Evolutionary conservation across 30 jellyfish, hydroid and myxozoan genomes (phyloP), one percentile per base, ranked within the genome.

Genomic region (Pelagia noctiluca): DNA sequence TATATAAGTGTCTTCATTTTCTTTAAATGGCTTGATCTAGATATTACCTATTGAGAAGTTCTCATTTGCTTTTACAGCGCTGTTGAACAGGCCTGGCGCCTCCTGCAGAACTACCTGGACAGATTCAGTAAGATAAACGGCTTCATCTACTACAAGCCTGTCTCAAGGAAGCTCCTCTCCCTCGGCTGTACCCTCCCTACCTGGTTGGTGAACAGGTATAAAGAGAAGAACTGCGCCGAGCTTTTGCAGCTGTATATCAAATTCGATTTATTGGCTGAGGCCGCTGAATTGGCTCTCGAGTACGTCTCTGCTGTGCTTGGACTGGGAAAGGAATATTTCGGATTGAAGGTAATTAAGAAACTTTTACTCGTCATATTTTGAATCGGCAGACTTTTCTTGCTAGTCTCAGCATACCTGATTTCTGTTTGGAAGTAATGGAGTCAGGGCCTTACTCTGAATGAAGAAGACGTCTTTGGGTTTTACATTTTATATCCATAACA

Each of bases 271-370:
- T 73, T 94, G 32, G 86, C 61, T 28, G 99, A 88, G 49, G 99
- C 99, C 24, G 82, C 88, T 2, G 84, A 82, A 16, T 70, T 94
- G 46, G 67, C 97, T 10, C 22, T 94, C 24, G 95, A 83, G 67
- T 94, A 87, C 65, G 77, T 94, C 60, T 75, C 83, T 71, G 99
- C 99, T 48, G 99, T 94, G 16, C 82, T 88, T 25, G 99, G 99
- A 10, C 37, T 65, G 21, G 97, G 99, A 35, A 94, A 94, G 85
- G 99, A 87, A 78, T 76, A 89, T 78, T 94, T 94, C 64, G 99
- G 99, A 21, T 32, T 94, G 26, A 67, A 94, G 93, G 99, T 94
- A 75, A 12, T 69, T 36, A 26, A 29, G 68, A 22, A 66, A 71
- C 26, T 35, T 3, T 38, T 37, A n/a, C n/a, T n/a, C n/a, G n/a